Base-by-base conservation (phyloP, 1,140 invertebrate species). In the Wiebesia pumilae region DNA sequence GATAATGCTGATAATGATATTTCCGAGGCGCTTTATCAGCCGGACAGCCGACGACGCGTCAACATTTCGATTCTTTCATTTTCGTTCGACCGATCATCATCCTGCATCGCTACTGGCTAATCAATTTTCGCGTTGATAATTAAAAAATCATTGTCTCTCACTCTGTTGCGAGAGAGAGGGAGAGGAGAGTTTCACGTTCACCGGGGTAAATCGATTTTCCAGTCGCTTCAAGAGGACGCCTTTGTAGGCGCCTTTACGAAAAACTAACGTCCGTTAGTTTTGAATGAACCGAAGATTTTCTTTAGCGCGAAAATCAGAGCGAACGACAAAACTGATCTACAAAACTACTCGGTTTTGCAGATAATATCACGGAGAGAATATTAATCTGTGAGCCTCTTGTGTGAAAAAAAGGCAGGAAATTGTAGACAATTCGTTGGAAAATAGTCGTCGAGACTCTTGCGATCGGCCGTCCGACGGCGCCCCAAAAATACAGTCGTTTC, bases 401-500 rank as follows among this genome's bases (percentile, higher is more conserved):
- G 35, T 65, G 65, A 33, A 14, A 80, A 33, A 0, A 27, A 21
- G 21, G 30, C 0, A 27, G 79, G 24, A 33, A 43, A 3, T 35
- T 35, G 2, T 24, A 62, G 24, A 27, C 58, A 27, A 27, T 47
- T 47, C 43, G 43, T 21, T 21, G 54, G 19, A 21, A 58, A 9
- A 14, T 19, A 80, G 19, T 58, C 54, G 35, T 38, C 30, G 40
- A 73, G 67, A 73, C 71, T 40, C 35, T 21, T 10, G 38, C 40
- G 27, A 43, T 71, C 82, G 69, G 71, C 82, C 47, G 47, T 75
- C 83, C 73, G 83, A 47, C 40, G 75, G 62, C 40, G 62, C 67
- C 58, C 62, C 83, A 33, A 51, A 67, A 82, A 51, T 78, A 77
- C 65, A 81, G 78, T 86, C 79, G 84, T 86, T 86, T 82, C 54